Evolutionary conservation across 1,140 invertebrate genomes (phyloP).

Genomic region (Aphidius ervi): DNA sequence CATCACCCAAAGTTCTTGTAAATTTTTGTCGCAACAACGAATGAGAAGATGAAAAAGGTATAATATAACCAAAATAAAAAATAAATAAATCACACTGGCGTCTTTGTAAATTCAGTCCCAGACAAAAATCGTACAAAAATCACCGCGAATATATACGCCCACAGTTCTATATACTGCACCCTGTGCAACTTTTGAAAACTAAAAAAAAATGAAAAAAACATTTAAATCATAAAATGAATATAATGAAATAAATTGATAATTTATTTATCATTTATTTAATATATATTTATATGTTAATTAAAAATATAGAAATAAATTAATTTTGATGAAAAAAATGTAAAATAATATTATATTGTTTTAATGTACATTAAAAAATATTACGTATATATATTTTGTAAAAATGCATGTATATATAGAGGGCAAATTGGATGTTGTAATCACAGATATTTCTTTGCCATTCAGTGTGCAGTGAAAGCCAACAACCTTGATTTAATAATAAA

Average conservation of each 20-base stretch:
- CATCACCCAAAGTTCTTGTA: too few species aligned
- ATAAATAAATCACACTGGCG: conserved; percentile 11
- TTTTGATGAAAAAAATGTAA: too few species aligned
- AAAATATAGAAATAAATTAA: too few species aligned
- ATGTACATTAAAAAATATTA: too few species aligned
- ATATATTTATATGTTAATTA: too few species aligned
- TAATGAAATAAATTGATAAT: not conserved
- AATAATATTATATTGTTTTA: too few species aligned
- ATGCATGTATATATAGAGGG: too few species aligned
- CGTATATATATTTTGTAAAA: too few species aligned
- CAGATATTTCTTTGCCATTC: conserved; percentile 18
- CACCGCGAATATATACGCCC: conserved; percentile 25
- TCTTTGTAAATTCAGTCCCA: conserved; percentile 20
- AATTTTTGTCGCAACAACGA: not conserved
- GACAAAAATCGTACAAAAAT: conserved; percentile 44
- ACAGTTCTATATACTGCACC: conserved; percentile 11
- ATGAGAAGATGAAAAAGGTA: not conserved
- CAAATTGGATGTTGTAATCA: not conserved
- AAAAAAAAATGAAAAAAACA: conserved; percentile 9
- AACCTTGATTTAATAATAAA: conserved; percentile 47
- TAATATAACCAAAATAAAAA: not conserved
- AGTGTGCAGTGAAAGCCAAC: conserved; percentile 37
- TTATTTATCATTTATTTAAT: too few species aligned
- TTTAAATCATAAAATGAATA: not conserved
- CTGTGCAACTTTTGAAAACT: conserved; percentile 6